Conservation (phyloP, 2,113 vertebrate genomes). For the Oncorhynchus keta region DNA sequence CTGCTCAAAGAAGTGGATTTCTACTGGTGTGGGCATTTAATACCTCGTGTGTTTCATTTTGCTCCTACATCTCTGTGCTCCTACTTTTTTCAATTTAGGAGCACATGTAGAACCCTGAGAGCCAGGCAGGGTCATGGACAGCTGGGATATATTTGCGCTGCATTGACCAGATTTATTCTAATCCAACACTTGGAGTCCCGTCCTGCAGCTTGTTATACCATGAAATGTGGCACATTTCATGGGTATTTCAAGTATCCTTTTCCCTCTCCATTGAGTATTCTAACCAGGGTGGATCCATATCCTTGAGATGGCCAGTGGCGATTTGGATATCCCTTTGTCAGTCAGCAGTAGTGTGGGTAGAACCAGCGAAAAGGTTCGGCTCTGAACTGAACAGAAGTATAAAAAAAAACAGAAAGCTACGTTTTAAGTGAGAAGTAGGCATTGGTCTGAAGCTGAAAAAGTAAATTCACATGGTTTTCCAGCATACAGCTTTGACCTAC, state of each 20-base stretch:
- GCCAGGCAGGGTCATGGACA: constrained; percentile 24
- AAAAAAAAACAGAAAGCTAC: no score
- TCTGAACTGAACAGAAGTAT: no score
- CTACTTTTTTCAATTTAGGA: no score
- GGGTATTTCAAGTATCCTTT: constrained; percentile 49
- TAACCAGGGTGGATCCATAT: constrained; percentile 18
- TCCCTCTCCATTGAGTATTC: constrained; percentile 14
- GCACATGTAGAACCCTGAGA: background rate
- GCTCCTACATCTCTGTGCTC: no score
- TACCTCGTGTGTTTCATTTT: no score
- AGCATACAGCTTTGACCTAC: no score
- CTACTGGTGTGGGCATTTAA: no score
- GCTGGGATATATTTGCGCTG: constrained; percentile 38
- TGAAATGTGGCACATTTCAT: constrained; percentile 62
- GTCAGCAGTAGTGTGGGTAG: constrained; percentile 11
- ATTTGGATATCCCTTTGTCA: constrained; percentile 9
- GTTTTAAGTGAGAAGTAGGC: no score
- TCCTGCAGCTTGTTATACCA: constrained; percentile 45
- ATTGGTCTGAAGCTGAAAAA: no score
- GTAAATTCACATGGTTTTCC: no score
- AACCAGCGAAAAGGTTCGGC: background rate
- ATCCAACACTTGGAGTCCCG: constrained; percentile 44
- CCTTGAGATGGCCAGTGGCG: constrained; percentile 9
- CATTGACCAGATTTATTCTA: constrained; percentile 36
- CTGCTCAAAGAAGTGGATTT: no score